Base-by-base conservation (phyloP, 2,113 vertebrate species). In the Aptenodytes forsteri region DNA sequence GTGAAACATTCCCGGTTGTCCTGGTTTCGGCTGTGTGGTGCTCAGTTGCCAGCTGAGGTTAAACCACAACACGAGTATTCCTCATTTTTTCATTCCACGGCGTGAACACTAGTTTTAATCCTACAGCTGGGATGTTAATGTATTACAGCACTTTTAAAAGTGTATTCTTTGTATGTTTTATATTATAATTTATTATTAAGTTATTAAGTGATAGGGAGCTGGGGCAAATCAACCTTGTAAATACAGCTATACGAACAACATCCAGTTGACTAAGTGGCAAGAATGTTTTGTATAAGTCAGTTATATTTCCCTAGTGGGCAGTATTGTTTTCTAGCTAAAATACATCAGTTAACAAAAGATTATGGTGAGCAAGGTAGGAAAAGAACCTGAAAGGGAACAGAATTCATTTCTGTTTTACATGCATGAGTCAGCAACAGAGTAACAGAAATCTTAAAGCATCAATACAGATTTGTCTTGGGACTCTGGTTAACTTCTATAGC, bases 401-500 rank as follows among this genome's bases (percentile, higher is more conserved):
- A 87, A 89, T 2, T 65, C 87, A 62, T 50, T 84, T 42, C 44
- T 78, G 44, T 7, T 84, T 47, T 73, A 84, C 42, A 17, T 9
- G 36, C 29, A 65, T 4, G 9, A 49, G 67, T 84, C 52, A 72
- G 52, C 14, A 87, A 47, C 7, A n/a, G 70, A 64, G 22, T 46
- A 83, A 38, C 10, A 91, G 87, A 82, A 78, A 84, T 32, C 56
- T 58, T 77, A 71, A 71, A 71, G 69, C 32, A 67, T 21, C n/a
- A 16, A 7, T 18, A 32, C 6, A 55, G 17, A 55, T 64, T 83
- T 47, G 13, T 32, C 44, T 27, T 36, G 62, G n/a, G 71, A 40
- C 32, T 67, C 52, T 0, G 0, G 8, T 40, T 72, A 66, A 38
- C 52, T 64, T 69, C 36, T 75, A 8, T 3, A 54, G 47, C 1